These are phyloP conservation scores for Trididemnum miniatum DNA, from an alignment of 23 tunicate genomes.

Conservation along the genomic window DNA sequence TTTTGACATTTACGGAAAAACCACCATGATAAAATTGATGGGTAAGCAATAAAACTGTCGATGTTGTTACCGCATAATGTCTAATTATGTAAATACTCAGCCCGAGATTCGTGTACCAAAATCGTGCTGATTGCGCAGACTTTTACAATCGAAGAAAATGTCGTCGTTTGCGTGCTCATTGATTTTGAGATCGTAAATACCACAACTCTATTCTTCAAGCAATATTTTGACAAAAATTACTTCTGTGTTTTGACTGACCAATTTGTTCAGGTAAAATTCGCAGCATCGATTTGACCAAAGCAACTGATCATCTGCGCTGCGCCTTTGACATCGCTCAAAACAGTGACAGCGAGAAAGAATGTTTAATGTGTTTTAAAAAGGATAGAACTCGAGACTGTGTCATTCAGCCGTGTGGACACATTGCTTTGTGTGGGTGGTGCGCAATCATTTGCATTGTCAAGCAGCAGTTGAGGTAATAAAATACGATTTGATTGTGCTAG, in stretches of 20 bases:
- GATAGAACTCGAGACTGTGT: constrained; percentile 72
- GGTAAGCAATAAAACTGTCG: constrained; percentile 37
- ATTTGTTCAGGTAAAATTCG: constrained; percentile 70
- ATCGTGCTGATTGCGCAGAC: too few relatives aligned
- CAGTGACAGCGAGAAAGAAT: constrained; percentile 63
- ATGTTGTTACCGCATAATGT: too few relatives aligned
- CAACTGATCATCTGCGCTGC: constrained; percentile 2
- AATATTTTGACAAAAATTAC: too few relatives aligned
- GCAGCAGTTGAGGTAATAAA: constrained; percentile 60
- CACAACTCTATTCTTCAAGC: too few relatives aligned
- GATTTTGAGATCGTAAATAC: too few relatives aligned
- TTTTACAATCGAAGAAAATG: too few relatives aligned
- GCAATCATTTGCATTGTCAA: constrained; percentile 89
- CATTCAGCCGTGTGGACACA: constrained; percentile 88
- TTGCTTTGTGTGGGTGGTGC: constrained; percentile 77
- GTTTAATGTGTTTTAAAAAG: constrained; percentile 79
- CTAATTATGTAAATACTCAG: too few relatives aligned
- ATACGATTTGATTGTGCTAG: too few relatives aligned
- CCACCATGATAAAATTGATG: constrained; percentile 59
- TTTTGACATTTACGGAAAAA: constrained; percentile 74
- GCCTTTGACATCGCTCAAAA: constrained; percentile 58
- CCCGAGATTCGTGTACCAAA: too few relatives aligned
- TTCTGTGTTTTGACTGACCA: too few relatives aligned
- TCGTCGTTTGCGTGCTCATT: too few relatives aligned
- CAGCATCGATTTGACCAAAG: constrained; percentile 41